phyloP scores from a whole-genome alignment of 2,797 vertebrate species.

The Sciaenops ocellatus region DNA sequence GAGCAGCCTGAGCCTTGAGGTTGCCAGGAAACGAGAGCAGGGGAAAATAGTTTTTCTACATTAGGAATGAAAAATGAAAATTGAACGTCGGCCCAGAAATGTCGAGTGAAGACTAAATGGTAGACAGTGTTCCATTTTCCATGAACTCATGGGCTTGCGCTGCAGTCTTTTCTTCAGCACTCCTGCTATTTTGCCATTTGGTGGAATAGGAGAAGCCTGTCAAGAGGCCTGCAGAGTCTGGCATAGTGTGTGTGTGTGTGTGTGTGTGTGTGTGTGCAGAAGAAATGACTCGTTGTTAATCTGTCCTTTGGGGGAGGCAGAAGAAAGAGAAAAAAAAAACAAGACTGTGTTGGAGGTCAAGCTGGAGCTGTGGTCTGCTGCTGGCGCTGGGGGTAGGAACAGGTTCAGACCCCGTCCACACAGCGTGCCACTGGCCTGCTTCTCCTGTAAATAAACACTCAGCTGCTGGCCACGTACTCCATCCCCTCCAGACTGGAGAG shows the following conservation, averaged over 20 bases:
- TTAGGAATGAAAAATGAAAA: slow-evolving; percentile 84
- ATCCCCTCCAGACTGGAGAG: slow-evolving; percentile 33
- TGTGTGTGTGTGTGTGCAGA: slow-evolving; percentile 25
- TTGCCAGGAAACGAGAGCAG: slow-evolving; percentile 88
- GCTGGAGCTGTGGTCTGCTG: slow-evolving; percentile 48
- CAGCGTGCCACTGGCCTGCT: slow-evolving; percentile 39
- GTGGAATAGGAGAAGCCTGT: slow-evolving; percentile 68
- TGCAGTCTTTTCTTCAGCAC: slow-evolving; percentile 48
- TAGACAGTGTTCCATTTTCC: slow-evolving; percentile 87
- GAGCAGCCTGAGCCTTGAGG: slow-evolving; percentile 72
- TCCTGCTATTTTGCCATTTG: slow-evolving; percentile 55
- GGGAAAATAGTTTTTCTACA: slow-evolving; percentile 88
- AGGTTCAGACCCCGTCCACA: slow-evolving; percentile 47
- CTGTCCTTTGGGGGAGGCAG: slow-evolving; percentile 47
- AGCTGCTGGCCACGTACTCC: slow-evolving; percentile 18
- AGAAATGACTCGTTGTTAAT: slow-evolving; percentile 67
- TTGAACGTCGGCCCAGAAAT: slow-evolving; percentile 85
- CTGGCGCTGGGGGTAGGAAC: slow-evolving; percentile 36
- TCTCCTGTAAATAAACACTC: slow-evolving; percentile 71
- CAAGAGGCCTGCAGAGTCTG: slow-evolving; percentile 46
- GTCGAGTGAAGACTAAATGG: slow-evolving; percentile 85
- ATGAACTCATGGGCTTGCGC: slow-evolving; percentile 87
- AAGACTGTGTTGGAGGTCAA: slow-evolving; percentile 65
- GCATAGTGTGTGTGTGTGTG: slow-evolving; percentile 16
- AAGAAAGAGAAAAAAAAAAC: slow-evolving; percentile 39